A percentile compares a stretch with the other conserved stretches of the same genome.
phyloP scores from a whole-genome alignment of 2,888 invertebrate species.

The Chalcosyrphus nemorum region DNA sequence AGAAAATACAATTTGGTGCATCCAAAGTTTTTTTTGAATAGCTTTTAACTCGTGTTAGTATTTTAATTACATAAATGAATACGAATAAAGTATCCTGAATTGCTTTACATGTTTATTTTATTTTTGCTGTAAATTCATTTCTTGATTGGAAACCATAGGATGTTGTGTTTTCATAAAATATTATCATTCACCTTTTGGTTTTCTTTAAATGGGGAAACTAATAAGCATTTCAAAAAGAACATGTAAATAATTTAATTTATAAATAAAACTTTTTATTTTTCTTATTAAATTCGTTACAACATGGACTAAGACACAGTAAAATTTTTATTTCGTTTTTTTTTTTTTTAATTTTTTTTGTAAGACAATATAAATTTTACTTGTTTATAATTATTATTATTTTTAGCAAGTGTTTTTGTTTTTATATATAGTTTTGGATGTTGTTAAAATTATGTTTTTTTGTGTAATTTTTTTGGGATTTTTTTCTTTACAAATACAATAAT shows the following conservation, averaged over 20 bases:
- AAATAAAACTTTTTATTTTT: constrained; percentile 53
- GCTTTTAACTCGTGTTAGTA: constrained; percentile 17
- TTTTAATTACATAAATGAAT: constrained; percentile 26
- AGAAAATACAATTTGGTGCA: constrained; percentile 18
- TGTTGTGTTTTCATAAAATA: constrained; percentile 51
- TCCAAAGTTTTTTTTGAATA: constrained; percentile 21
- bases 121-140: constrained; percentile 64
- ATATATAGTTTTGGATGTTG: constrained; percentile 65
- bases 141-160: constrained; percentile 70
- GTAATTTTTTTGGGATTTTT: constrained; percentile 52
- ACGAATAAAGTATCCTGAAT: constrained; percentile 53
- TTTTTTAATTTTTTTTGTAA: constrained; percentile 50
- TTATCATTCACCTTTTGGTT: not conserved
- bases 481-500: constrained; percentile 77
- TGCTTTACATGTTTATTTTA: constrained; percentile 45
- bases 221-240: constrained; percentile 30
- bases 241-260: constrained; percentile 53
- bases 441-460: constrained; percentile 65
- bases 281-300: constrained; percentile 81
- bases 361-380: constrained; percentile 71
- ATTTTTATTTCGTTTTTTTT: constrained; percentile 74
- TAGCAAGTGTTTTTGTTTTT: constrained; percentile 57
- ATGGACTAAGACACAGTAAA: constrained; percentile 83
- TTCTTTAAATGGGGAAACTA: constrained; percentile 25
- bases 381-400: constrained; percentile 54